Conservation (phyloP, 1,140 invertebrate genomes). For the Pachypeltis micranthus region DNA sequence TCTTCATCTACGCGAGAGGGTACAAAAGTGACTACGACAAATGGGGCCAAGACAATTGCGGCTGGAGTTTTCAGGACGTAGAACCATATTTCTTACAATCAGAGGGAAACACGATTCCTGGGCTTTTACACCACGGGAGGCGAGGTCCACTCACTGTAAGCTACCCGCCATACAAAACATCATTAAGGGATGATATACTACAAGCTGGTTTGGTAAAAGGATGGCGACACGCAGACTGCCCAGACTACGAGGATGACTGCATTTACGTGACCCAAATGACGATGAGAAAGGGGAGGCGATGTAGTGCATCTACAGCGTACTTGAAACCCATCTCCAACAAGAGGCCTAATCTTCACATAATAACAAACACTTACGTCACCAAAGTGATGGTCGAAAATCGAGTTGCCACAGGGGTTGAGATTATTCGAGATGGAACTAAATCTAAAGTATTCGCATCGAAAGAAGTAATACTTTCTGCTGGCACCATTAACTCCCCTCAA, state of each 20-base stretch:
- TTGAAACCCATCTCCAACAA: conserved; percentile 38
- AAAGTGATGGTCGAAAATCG: conserved; percentile 51
- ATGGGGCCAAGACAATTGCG: conserved; percentile 66
- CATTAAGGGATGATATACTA: conserved; percentile 37
- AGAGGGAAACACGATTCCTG: conserved; percentile 47
- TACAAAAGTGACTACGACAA: conserved; percentile 54
- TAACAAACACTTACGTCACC: conserved; percentile 49
- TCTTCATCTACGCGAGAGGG: conserved; percentile 66
- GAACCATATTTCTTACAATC: conserved; percentile 73
- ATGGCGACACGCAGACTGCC: conserved; percentile 38
- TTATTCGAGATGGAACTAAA: conserved; percentile 39
- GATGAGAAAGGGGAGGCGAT: conserved; percentile 46
- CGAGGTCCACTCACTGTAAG: conserved; percentile 69
- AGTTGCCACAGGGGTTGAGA: conserved; percentile 52
- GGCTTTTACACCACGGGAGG: conserved; percentile 41
- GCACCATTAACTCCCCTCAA: conserved; percentile 53
- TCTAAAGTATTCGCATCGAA: conserved; percentile 41
- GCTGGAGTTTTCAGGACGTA: conserved; percentile 75
- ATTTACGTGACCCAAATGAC: too few relatives aligned
- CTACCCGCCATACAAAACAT: conserved; percentile 38
- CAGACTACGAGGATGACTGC: too few relatives aligned
- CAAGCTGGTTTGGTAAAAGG: conserved; percentile 47
- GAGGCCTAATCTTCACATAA: conserved; percentile 57
- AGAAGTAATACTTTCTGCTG: conserved; percentile 57
- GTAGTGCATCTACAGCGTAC: conserved; percentile 49